phyloP scores from a whole-genome alignment of 1,140 invertebrate species.

The Dendrolimus kikuchii region DNA sequence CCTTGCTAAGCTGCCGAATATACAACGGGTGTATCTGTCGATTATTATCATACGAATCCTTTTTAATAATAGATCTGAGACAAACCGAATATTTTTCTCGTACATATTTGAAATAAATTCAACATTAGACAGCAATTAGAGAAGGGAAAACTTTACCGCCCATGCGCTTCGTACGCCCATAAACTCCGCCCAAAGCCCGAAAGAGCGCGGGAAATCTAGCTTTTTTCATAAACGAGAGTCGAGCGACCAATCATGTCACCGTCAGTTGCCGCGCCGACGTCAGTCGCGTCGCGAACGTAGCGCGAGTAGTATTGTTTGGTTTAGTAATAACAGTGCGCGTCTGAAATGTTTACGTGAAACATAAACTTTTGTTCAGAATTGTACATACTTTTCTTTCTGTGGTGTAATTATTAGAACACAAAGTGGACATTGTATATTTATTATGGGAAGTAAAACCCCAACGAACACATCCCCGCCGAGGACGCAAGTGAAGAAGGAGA shows the following conservation, averaged over 20 bases:
- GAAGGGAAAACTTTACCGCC: conserved; percentile 17
- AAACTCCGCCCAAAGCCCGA: conserved; percentile 42
- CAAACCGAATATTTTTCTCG: not conserved
- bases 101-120: conserved; percentile 1
- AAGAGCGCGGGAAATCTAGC: conserved; percentile 45
- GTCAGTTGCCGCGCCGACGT: not conserved
- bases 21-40: too few species aligned
- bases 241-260: conserved; percentile 13
- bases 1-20: too few species aligned
- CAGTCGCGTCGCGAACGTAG: conserved; percentile 44
- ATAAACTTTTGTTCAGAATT: conserved; percentile 4
- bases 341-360: conserved; percentile 49
- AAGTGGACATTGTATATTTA: conserved; percentile 24
- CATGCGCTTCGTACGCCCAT: conserved; percentile 12
- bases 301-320: conserved; percentile 18
- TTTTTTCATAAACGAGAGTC: conserved; percentile 24
- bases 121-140: not conserved
- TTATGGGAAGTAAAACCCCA: conserved; percentile 53
- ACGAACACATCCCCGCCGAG: conserved; percentile 38
- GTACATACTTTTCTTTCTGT: too few species aligned
- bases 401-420: too few species aligned
- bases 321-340: not conserved
- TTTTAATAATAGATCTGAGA: too few species aligned
- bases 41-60: too few species aligned
- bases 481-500: conserved; percentile 67